phyloP scores from a whole-genome alignment of 2,888 invertebrate genomes.

The Strigamia crassipes region DNA sequence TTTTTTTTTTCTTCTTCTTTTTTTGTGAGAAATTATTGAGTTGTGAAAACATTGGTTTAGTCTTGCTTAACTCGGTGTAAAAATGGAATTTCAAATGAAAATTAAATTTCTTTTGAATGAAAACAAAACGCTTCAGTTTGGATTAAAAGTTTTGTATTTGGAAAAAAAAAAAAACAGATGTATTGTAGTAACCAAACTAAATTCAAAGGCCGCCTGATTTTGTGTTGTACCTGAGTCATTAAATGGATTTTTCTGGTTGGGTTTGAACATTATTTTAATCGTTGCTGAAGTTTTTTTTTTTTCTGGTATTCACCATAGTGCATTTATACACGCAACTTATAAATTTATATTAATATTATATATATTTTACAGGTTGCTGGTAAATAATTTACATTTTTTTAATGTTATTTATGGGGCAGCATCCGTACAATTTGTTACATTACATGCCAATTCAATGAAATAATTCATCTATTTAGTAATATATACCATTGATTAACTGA shows the following conservation, averaged over 20 bases:
- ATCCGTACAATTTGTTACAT: no score
- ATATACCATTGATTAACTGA: no score
- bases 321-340: background rate
- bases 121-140: background rate
- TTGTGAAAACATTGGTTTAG: background rate
- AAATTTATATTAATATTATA: background rate
- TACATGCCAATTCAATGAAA: no score
- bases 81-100: background rate
- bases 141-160: background rate
- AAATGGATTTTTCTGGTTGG: background rate
- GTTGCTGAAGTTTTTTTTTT: background rate
- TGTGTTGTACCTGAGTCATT: background rate
- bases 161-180: no score
- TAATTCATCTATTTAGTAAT: no score
- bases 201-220: background rate
- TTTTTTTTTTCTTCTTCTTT: no score
- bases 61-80: constrained; percentile 25
- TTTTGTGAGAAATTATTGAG: background rate
- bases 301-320: background rate
- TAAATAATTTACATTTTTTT: no score
- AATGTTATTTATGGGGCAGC: no score
- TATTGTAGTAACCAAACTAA: no score
- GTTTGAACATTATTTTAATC: background rate
- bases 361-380: background rate
- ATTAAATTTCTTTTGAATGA: background rate